phyloP scores from a whole-genome alignment of 2,797 vertebrate species.

The Pseudochromis fuscus region DNA sequence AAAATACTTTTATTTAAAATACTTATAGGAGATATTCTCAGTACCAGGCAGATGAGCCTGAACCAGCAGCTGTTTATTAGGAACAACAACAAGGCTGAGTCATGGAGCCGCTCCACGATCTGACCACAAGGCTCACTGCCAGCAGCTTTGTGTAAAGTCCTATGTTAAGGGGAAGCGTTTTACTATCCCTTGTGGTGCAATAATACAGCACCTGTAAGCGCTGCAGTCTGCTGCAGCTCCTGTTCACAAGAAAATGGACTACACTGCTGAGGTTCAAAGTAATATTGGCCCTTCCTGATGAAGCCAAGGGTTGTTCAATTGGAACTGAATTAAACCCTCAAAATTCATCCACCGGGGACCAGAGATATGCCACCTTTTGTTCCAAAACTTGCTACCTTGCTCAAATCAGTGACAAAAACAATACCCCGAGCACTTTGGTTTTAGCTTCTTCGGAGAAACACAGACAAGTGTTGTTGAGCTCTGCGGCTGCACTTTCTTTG shows the following conservation, averaged over 20 bases:
- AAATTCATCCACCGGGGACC: slow-evolving; percentile 25
- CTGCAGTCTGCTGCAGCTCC: slow-evolving; percentile 17
- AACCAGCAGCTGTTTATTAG: slow-evolving; percentile 13
- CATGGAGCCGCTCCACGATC: slow-evolving; percentile 10
- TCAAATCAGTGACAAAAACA: slow-evolving; percentile 37
- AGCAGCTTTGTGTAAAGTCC: slow-evolving; percentile 2
- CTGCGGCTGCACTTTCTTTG: slow-evolving; percentile 22
- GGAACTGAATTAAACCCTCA: slow-evolving; percentile 28
- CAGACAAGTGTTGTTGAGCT: slow-evolving; percentile 19
- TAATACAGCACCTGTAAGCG: slow-evolving; percentile 36
- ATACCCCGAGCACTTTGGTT: slow-evolving; percentile 29
- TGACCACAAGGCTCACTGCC: background rate
- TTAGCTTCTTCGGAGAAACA: slow-evolving; percentile 24
- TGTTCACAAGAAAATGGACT: slow-evolving; percentile 29
- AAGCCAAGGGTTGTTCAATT: slow-evolving; percentile 32
- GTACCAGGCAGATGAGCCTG: background rate
- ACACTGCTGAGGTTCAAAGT: slow-evolving; percentile 38
- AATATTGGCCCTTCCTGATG: slow-evolving; percentile 14
- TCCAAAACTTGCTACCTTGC: slow-evolving; percentile 31
- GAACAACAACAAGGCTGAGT: slow-evolving; percentile 12
- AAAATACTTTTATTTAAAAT: too few species aligned
- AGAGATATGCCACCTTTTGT: slow-evolving; percentile 34
- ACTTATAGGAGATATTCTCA: too few species aligned
- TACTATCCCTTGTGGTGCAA: slow-evolving; percentile 23
- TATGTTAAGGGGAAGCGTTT: background rate